Base-by-base conservation (phyloP, 1,140 invertebrate genomes). In the Adoxophyes honmai region DNA sequence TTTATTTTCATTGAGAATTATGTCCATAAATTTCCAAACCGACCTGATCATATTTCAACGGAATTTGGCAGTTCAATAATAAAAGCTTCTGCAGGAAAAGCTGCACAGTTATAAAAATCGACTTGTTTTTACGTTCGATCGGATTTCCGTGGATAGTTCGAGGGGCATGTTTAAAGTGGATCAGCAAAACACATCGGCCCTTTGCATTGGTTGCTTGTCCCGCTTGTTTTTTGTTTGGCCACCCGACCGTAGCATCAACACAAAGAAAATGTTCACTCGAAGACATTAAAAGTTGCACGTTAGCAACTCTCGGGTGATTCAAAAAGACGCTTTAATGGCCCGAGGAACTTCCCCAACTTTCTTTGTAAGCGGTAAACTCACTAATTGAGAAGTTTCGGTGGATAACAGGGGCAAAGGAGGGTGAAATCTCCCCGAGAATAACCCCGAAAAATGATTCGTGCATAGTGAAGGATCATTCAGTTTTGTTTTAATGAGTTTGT, bases 271-370 rank as follows among this genome's bases (percentile, higher is more conserved):
- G 42, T 66, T 60, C 55, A 58, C 66, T 48, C 39, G 37, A 71
- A 70, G 70, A 78, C 73, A 79, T 79, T 79, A 76, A 79, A 79
- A 79, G 66, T 79, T 76, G 66, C 64, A 71, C 66, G 69, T 66
- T 59, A 57, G 52, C 62, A 61, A 67, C 28, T 35, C 62, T 64
- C 59, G 51, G 65, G 64, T 71, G 66, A 75, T 75, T 76, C 64
- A 64, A 69, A 77, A 73, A 75, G 70, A 75, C 67, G 60, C 53
- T 73, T 70, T 75, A 80, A 77, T 75, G 68, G 74, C 57, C 69
- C 36, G 39, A 67, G 63, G 57, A 72, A 77, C 55, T 73, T 73
- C n/a, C 53, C 39, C 42, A 70, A 66, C 66, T 75, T 70, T 70
- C 70, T 66, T 66, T 65, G 59, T 67, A 73, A 72, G 69, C 68